Percentiles rank a stretch among this genome's conserved stretches.
These are phyloP conservation scores for Lacanobia wlatinum DNA, from an alignment of 2,888 invertebrate genomes.

Conservation along the genomic window DNA sequence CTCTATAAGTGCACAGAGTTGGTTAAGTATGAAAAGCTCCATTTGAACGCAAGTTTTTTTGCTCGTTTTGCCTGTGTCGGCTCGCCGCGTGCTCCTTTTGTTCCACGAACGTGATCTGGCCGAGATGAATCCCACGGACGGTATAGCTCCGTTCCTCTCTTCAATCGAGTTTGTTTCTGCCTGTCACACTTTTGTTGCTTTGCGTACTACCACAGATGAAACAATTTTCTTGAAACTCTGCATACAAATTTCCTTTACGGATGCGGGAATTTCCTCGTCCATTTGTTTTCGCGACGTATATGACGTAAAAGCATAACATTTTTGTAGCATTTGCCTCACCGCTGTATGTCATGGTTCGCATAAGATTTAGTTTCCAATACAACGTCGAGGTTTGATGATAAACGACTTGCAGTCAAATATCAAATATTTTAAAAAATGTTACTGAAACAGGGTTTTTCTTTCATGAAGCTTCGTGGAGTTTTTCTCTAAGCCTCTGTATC, in stretches of 20 bases:
- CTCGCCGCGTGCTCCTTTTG: slow-evolving; percentile 85
- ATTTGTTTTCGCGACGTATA: slow-evolving; percentile 81
- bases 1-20: slow-evolving; percentile 80
- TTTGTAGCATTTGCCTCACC: slow-evolving; percentile 78
- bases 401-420: slow-evolving; percentile 78
- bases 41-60: slow-evolving; percentile 86
- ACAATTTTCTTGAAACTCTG: slow-evolving; percentile 75
- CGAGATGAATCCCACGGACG: slow-evolving; percentile 86
- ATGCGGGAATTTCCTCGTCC: slow-evolving; percentile 74
- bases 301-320: slow-evolving; percentile 82
- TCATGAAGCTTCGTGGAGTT: slow-evolving; percentile 32
- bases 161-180: slow-evolving; percentile 84
- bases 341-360: slow-evolving; percentile 79
- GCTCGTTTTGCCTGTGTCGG: slow-evolving; percentile 80
- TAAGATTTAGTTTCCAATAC: slow-evolving; percentile 82
- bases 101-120: slow-evolving; percentile 88
- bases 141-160: slow-evolving; percentile 84
- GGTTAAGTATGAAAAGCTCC: slow-evolving; percentile 87
- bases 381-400: slow-evolving; percentile 78
- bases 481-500: slow-evolving; percentile 41
- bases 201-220: slow-evolving; percentile 78
- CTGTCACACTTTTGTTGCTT: slow-evolving; percentile 80
- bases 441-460: slow-evolving; percentile 67
- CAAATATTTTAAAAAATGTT: slow-evolving; percentile 70
- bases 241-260: slow-evolving; percentile 65